Base-by-base conservation (phyloP, 2,113 vertebrate species). In the Lonchura striata region DNA sequence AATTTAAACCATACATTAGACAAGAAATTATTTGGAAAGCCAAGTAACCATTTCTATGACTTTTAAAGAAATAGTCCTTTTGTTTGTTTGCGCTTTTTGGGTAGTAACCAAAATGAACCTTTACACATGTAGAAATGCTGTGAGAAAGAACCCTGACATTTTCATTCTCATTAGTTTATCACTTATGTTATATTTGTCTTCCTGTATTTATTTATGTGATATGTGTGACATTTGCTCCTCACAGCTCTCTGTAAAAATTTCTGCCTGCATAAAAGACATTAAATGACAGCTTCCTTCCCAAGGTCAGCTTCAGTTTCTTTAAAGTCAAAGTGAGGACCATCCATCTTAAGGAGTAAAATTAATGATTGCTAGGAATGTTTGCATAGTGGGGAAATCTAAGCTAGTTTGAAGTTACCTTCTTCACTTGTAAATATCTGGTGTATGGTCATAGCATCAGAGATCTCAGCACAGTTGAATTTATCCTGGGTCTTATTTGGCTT, bases 141-240 rank as follows among this genome's bases (percentile, higher is more conserved):
- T 64, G 31, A 90, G 85, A 92, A 49, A 81, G 94, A 97, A 80
- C 46, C 19, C 28, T 53, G 61, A 82, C 9, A 46, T 60, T 90
- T 96, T 96, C 28, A 22, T 65, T 97, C 95, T 94, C 93, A 94
- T 66, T 92, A 66, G 52, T 94, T 71, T 52, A 76, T 94, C 57
- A 91, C 77, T 82, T 87, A 61, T 76, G 33, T 92, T 89, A 53
- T 89, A 95, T 96, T 75, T 92, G 7, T 61, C 57, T 70, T 79
- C 46, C 37, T 49, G 7, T 75, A 24, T 44, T 60, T 86, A 20
- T 75, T 95, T 92, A 60, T 41, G 22, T 76, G 57, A 66, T 77
- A 13, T 68, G 49, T 37, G 71, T 95, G 71, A 23, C 92, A 60
- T 53, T 69, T 59, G 44, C 10, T 85, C 49, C 13, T 60, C 52